Evolutionary conservation across 2,113 vertebrate genomes (phyloP).

Genomic region (Opisthocomus hoazin): DNA sequence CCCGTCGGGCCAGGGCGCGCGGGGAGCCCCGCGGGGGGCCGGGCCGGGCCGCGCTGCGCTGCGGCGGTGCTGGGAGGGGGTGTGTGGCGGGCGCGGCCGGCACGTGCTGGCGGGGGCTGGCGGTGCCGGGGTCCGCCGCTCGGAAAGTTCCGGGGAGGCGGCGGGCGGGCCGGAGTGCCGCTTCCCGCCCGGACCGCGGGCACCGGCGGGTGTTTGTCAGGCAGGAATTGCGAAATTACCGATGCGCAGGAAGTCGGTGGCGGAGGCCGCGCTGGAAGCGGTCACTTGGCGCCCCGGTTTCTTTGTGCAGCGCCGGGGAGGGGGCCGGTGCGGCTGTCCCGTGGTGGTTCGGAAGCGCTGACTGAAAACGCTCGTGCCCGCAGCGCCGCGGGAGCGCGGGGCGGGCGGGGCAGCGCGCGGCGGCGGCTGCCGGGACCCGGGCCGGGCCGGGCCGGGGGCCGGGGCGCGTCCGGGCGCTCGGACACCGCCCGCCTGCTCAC

Average conservation of each 20-base stretch:
- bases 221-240: conserved; percentile 63
- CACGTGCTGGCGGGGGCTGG: background rate
- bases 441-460: too few relatives aligned
- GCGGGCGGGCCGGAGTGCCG: background rate
- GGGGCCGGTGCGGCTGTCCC: background rate
- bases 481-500: too few relatives aligned
- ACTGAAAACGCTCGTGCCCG: background rate
- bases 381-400: background rate
- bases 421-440: too few relatives aligned
- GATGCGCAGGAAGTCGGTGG: conserved; percentile 65
- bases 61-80: background rate
- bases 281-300: background rate
- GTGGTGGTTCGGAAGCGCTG: background rate
- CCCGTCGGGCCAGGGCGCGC: background rate
- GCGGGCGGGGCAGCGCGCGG: too few relatives aligned
- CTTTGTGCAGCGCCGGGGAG: background rate
- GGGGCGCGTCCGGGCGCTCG: too few relatives aligned
- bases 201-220: conserved; percentile 22
- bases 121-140: background rate
- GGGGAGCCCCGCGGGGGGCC: background rate
- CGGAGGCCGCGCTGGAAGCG: background rate
- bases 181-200: background rate
- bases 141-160: background rate
- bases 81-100: background rate
- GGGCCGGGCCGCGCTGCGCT: background rate